Conservation (phyloP, 2,797 vertebrate species). For the Amblyraja radiata region DNA sequence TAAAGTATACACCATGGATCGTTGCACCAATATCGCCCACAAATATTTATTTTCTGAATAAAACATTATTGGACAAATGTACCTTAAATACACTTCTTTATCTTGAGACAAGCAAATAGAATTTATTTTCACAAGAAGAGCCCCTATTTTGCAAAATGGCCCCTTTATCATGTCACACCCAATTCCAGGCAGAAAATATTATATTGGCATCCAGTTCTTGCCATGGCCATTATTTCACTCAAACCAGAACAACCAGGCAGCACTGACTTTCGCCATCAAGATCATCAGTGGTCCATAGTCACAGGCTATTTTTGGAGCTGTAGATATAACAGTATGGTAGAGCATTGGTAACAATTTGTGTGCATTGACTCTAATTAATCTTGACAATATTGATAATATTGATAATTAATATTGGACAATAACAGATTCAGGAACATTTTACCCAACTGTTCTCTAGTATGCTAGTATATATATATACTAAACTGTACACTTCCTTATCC, state of each 20-base stretch:
- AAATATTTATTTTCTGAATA: background rate
- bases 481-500: too few relatives aligned
- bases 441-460: too few relatives aligned
- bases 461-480: too few relatives aligned
- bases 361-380: background rate
- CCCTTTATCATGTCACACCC: background rate
- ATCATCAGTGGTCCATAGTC: background rate
- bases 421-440: background rate
- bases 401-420: background rate
- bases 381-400: background rate
- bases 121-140: background rate
- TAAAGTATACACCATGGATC: background rate
- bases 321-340: background rate
- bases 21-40: background rate
- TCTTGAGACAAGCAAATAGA: background rate
- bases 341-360: background rate
- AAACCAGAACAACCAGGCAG: background rate
- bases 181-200: too few relatives aligned
- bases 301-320: background rate
- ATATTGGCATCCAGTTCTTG: background rate
- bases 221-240: too few relatives aligned
- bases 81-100: background rate
- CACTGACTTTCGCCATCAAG: background rate
- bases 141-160: background rate
- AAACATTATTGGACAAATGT: background rate